Conservation (phyloP, 1,140 invertebrate species). For the Caenorhabditis brenneri region DNA sequence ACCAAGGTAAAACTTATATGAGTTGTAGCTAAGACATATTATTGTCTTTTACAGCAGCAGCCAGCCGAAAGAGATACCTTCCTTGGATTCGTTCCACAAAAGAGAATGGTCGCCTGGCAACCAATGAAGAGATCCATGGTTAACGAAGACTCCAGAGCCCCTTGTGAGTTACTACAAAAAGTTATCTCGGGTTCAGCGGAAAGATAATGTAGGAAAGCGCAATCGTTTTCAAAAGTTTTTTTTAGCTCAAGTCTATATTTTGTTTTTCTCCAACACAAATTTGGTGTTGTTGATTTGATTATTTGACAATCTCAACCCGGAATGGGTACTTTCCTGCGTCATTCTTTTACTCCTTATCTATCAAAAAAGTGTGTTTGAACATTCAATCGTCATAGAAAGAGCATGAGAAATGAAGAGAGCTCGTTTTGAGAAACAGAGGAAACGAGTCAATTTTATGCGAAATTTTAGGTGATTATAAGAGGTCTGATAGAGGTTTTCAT, state of each 20-base stretch:
- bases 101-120: constrained; percentile 57
- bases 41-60: not conserved
- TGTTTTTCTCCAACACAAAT: not conserved
- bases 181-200: no score
- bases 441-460: constrained; percentile 4
- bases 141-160: constrained; percentile 36
- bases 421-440: not conserved
- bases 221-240: no score
- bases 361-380: constrained; percentile 7
- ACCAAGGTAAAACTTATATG: not conserved
- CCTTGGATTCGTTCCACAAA: constrained; percentile 31
- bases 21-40: not conserved
- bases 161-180: constrained; percentile 46
- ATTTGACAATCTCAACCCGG: constrained; percentile 25
- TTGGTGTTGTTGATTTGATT: not conserved
- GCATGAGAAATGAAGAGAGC: not conserved
- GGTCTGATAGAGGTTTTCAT: not conserved
- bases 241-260: not conserved
- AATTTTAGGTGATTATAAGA: not conserved
- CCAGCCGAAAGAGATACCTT: not conserved
- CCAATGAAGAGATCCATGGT: constrained; percentile 52
- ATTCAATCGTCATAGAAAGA: constrained; percentile 4
- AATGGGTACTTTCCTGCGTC: constrained; percentile 36
- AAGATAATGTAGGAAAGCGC: no score
- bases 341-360: not conserved